These are phyloP conservation scores for Pantala flavescens DNA, from an alignment of 1,140 invertebrate species.

Conservation along the genomic window DNA sequence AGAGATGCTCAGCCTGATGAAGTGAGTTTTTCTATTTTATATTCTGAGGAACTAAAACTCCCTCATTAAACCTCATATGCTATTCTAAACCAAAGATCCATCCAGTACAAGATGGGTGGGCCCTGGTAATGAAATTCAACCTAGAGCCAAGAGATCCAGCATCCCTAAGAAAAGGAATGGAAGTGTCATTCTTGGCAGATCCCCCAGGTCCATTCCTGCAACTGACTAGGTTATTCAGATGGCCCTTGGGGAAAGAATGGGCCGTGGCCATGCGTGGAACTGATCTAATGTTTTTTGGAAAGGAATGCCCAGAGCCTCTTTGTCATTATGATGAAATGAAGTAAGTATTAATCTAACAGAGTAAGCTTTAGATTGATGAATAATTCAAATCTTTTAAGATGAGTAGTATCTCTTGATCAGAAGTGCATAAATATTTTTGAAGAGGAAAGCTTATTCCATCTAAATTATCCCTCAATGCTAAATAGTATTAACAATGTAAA, in stretches of 20 bases:
- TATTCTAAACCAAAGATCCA: not conserved
- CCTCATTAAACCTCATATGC: not conserved
- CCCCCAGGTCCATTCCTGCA: not conserved
- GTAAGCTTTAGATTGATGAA: too few species aligned
- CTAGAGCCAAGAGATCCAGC: not conserved
- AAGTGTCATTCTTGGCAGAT: not conserved
- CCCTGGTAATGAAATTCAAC: not conserved
- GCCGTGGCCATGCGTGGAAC: too few species aligned
- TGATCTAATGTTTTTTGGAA: too few species aligned
- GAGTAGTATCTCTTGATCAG: too few species aligned
- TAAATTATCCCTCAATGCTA: too few species aligned
- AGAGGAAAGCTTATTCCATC: too few species aligned
- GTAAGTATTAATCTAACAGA: too few species aligned
- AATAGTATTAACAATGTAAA: too few species aligned
- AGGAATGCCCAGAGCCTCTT: too few species aligned
- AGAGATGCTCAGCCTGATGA: not conserved
- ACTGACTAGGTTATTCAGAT: not conserved
- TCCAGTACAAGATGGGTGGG: not conserved
- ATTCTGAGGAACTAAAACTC: not conserved
- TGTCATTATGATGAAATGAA: too few species aligned
- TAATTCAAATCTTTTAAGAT: too few species aligned
- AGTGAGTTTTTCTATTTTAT: not conserved
- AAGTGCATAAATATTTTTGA: too few species aligned
- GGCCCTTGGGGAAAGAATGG: not conserved
- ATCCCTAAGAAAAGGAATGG: not conserved